Evolutionary conservation across 2,797 vertebrate species (phyloP), one percentile per base, ranked within the genome.

Genomic region (Scolopax rusticola): DNA sequence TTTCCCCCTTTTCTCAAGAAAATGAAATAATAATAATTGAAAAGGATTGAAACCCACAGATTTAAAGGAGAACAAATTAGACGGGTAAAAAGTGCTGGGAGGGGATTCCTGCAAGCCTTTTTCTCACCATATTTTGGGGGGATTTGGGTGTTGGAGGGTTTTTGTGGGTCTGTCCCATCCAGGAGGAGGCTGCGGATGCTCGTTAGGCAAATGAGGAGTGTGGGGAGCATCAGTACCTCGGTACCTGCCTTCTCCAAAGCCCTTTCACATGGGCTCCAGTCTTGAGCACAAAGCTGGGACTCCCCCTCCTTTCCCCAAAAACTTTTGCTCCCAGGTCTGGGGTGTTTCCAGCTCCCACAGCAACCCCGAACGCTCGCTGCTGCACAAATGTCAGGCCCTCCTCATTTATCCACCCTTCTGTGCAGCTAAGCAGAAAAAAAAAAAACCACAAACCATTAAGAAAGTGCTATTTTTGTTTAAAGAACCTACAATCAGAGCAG

Each of bases 191-290:
- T 61, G 70, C 0, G 0, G 32, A 27, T 43, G 59, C 64, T 60
- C 8, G 0, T 70, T 30, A 40, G 5, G 6, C 33, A 32, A 60
- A 21, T 2, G 27, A 12, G 40, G 53, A 57, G 13, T 19, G 8
- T 2, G 27, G 45, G n/a, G 56, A 38, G 38, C 67, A 6, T 8
- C 2, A 2, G 41, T 5, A 30, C 57, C 65, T 24, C 25, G 13
- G 24, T 50, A 9, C 50, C 13, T 15, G 23, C 47, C 63, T 36
- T 41, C 33, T n/a, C 38, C 60, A 27, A 50, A 59, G 45, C 45
- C 51, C 60, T 38, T 30, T 21, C 2, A 2, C 10, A 24, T 9
- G 15, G 3, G 60, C 4, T 20, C 18, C 0, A 0, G 19, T 33
- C 60, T 28, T 11, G 8, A n/a, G 38, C 23, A 32, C 32, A 20